Conservation (phyloP, 2,113 vertebrate genomes). For the Charadrius vociferus region DNA sequence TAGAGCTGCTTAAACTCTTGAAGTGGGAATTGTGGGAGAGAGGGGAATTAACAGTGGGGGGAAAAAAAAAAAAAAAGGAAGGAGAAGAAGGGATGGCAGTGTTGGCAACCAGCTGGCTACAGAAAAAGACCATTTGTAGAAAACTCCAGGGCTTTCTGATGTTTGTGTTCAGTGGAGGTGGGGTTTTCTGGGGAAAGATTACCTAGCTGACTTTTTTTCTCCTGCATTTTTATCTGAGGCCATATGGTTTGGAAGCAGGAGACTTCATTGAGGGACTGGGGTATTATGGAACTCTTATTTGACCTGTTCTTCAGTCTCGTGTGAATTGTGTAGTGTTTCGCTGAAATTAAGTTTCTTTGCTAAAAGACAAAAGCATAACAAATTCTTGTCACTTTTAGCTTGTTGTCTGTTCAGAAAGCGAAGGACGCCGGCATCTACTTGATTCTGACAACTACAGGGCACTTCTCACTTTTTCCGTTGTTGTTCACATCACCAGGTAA, state of each 20-base stretch:
- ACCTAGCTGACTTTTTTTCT: not conserved
- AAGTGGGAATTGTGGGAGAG: not conserved
- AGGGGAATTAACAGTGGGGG: not conserved
- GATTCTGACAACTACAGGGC: conserved; percentile 87
- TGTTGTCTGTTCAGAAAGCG: conserved; percentile 88
- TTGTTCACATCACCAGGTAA: conserved; percentile 91
- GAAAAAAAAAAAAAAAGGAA: not conserved
- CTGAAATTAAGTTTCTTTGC: not conserved
- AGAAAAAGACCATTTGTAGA: not conserved
- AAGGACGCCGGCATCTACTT: conserved; percentile 92
- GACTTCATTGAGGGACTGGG: not conserved
- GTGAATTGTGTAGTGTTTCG: not conserved
- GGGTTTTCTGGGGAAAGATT: not conserved
- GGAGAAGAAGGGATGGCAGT: not conserved
- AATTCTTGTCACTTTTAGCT: conserved; percentile 71
- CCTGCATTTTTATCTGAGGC: not conserved
- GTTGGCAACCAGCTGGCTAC: not conserved
- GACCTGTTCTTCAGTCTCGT: not conserved
- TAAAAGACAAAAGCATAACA: not conserved
- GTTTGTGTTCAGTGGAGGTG: not conserved
- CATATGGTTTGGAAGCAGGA: not conserved
- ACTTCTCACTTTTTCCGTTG: conserved; percentile 92
- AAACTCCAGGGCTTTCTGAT: not conserved
- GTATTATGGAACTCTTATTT: not conserved
- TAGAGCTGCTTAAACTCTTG: not conserved